Conservation (phyloP, 2,888 invertebrate genomes). For the Elegia similella region DNA sequence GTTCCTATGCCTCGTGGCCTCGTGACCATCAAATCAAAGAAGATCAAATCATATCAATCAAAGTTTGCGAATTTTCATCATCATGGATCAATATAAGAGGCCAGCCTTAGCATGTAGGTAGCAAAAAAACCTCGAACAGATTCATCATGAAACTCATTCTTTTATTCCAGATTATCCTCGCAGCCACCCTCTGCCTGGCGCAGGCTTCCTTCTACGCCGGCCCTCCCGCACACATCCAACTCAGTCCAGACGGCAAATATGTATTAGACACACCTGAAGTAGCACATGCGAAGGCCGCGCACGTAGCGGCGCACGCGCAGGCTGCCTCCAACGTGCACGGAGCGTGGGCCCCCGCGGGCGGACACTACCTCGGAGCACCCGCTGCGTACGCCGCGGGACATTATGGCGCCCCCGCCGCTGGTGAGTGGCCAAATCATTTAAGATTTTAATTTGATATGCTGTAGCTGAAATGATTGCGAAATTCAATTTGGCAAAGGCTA, state of each 20-base stretch:
- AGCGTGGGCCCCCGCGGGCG: constrained; percentile 67
- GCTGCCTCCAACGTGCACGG: constrained; percentile 73
- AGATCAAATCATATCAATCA: no score
- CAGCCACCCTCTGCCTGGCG: constrained; percentile 74
- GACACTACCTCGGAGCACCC: constrained; percentile 42
- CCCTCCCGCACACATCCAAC: constrained; percentile 70
- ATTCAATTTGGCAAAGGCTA: background rate
- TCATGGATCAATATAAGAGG: no score
- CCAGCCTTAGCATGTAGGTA: no score
- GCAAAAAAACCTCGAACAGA: background rate
- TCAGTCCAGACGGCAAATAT: constrained; percentile 77
- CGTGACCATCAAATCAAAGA: no score
- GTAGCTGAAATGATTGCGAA: background rate
- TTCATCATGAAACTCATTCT: background rate
- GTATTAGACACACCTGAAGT: constrained; percentile 80
- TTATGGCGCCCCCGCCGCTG: constrained; percentile 73
- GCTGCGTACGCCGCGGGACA: constrained; percentile 54
- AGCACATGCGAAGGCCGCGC: constrained; percentile 75
- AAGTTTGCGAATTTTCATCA: no score
- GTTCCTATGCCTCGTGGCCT: no score
- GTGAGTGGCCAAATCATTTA: constrained; percentile 36
- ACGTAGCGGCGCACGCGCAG: constrained; percentile 72
- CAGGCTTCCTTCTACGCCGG: constrained; percentile 79
- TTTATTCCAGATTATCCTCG: constrained; percentile 67
- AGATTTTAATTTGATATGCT: no score